phyloP scores from a whole-genome alignment of 1,140 invertebrate species.

The Anastrepha ludens region DNA sequence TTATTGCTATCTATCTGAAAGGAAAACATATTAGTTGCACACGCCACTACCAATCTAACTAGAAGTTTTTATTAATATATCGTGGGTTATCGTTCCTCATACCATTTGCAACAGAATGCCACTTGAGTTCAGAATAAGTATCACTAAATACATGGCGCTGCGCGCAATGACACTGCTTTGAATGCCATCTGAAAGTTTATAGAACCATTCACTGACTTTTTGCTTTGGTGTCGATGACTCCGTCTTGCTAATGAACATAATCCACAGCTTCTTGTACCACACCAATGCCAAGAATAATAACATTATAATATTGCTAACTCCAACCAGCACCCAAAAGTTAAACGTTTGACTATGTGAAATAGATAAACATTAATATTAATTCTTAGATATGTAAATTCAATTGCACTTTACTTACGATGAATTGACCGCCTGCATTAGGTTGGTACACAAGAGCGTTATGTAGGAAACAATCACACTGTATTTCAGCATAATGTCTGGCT shows the following conservation, averaged over 20 bases:
- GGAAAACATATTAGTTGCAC: neutral
- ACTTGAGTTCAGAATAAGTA: conserved; percentile 78
- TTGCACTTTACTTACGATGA: conserved; percentile 55
- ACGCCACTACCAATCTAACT: too few relatives aligned
- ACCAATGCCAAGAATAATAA: conserved; percentile 69
- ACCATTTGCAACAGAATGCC: conserved; percentile 82
- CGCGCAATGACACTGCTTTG: conserved; percentile 80
- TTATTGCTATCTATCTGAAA: conserved; percentile 56
- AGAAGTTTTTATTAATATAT: neutral
- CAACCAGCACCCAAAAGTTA: conserved; percentile 58
- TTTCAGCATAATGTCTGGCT: conserved; percentile 72
- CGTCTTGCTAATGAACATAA: conserved; percentile 68
- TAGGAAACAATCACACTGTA: conserved; percentile 66
- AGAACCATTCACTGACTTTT: conserved; percentile 72
- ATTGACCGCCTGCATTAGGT: conserved; percentile 65
- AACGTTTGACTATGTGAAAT: conserved; percentile 48
- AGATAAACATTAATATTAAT: neutral
- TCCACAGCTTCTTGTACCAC: conserved; percentile 74
- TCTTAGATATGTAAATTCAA: neutral
- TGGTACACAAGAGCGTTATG: conserved; percentile 64
- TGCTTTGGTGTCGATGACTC: conserved; percentile 66
- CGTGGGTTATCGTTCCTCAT: conserved; percentile 1
- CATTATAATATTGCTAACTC: conserved; percentile 65
- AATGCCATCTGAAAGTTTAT: conserved; percentile 76
- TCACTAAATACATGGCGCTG: conserved; percentile 79